A percentile compares a stretch with the other conserved stretches of the same genome.
Conservation (phyloP, 2,797 vertebrate genomes). For the Delichon dasypus region DNA sequence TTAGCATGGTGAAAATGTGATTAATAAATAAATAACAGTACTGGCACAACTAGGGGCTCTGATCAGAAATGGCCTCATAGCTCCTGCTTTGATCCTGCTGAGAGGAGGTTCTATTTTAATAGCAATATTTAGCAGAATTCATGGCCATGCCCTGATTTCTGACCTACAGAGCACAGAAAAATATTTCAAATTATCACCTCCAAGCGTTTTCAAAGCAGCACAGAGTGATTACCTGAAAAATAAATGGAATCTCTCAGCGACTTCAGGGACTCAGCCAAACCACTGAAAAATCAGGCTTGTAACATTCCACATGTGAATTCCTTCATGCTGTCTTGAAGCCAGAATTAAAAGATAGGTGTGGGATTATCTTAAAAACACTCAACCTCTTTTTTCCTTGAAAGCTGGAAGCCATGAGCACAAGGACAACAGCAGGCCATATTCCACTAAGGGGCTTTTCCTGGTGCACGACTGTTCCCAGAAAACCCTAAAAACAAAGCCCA, state of each 20-base stretch:
- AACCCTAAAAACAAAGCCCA: background rate
- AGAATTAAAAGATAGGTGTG: background rate
- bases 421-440: background rate
- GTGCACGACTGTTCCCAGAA: background rate
- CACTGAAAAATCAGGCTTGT: background rate
- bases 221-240: background rate
- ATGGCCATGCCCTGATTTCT: background rate
- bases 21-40: conserved; percentile 7
- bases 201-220: background rate
- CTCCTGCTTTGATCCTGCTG: background rate
- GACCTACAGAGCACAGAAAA: background rate
- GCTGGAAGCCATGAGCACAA: background rate
- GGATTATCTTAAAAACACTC: background rate
- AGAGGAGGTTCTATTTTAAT: background rate
- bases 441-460: background rate
- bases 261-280: background rate
- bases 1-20: background rate
- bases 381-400: background rate
- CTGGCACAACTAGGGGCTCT: background rate
- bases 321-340: background rate
- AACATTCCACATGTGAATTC: background rate
- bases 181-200: background rate
- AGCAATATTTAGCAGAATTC: background rate
- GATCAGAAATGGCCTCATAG: background rate
- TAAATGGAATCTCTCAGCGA: background rate